Conservation (phyloP, 1,140 invertebrate genomes). For the Sycophila sp. region DNA sequence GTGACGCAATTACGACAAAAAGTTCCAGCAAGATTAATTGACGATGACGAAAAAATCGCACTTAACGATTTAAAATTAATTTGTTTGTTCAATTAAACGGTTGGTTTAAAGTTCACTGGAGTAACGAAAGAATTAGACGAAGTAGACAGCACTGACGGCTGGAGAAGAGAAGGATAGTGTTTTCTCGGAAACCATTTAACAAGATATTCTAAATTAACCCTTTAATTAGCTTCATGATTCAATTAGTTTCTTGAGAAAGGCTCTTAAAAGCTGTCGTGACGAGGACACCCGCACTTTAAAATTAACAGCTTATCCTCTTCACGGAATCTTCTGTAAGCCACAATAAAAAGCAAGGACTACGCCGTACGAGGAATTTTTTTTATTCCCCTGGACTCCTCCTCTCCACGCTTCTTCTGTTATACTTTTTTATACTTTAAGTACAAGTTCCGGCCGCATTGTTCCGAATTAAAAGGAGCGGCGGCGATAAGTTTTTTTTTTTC, state of each 20-base stretch:
- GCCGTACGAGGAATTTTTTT: no score
- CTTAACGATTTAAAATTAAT: neutral
- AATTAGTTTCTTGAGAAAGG: conserved; percentile 27
- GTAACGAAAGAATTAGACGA: neutral
- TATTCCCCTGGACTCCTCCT: no score
- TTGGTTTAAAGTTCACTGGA: no score
- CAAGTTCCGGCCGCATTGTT: no score
- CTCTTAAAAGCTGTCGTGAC: conserved; percentile 8
- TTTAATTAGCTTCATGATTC: conserved; percentile 38
- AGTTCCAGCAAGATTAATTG: no score
- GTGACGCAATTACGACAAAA: no score
- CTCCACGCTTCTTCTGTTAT: neutral
- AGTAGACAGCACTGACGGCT: neutral
- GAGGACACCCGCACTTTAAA: conserved; percentile 17
- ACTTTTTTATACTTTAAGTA: no score
- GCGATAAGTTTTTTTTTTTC: no score
- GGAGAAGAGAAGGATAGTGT: neutral
- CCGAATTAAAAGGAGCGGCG: no score
- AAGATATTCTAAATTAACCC: conserved; percentile 21
- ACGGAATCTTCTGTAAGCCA: neutral
- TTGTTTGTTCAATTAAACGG: no score
- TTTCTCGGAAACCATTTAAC: conserved; percentile 26
- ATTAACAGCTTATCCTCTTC: conserved; percentile 8
- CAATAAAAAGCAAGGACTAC: no score
- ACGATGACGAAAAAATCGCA: no score